These are phyloP conservation scores for Oplegnathus fasciatus DNA, from an alignment of 2,113 vertebrate genomes.

Conservation along the genomic window DNA sequence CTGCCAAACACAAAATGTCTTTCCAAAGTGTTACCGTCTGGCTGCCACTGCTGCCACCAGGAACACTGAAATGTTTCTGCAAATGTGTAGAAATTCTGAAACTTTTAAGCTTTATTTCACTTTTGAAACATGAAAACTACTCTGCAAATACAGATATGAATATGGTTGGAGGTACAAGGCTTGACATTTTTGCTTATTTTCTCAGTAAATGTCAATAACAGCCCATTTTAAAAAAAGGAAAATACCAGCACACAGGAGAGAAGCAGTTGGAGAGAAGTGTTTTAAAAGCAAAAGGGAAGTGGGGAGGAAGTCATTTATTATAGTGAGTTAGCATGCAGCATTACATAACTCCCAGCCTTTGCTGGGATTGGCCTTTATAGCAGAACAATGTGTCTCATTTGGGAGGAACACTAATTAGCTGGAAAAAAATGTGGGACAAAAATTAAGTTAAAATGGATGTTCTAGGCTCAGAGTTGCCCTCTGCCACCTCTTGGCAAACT, in stretches of 20 bases:
- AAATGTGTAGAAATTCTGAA: background rate
- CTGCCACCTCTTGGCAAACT: constrained; percentile 20
- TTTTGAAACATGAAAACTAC: background rate
- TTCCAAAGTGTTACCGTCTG: constrained; percentile 11
- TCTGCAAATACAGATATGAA: constrained; percentile 10
- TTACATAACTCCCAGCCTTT: constrained; percentile 31
- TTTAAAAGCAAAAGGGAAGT: constrained; percentile 25
- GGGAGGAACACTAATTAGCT: constrained; percentile 47
- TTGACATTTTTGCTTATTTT: constrained; percentile 59
- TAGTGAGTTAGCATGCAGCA: background rate
- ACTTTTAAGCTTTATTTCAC: background rate
- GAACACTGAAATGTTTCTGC: constrained; percentile 16
- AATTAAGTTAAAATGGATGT: constrained; percentile 42
- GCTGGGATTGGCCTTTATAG: constrained; percentile 51
- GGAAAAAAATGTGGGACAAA: background rate
- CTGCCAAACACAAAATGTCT: background rate
- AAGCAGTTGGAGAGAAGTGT: constrained; percentile 27
- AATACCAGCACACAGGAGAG: constrained; percentile 70
- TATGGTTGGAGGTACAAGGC: background rate
- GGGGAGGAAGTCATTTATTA: constrained; percentile 26
- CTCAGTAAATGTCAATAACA: constrained; percentile 60
- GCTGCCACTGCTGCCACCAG: background rate
- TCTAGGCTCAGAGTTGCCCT: background rate
- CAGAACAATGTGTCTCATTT: constrained; percentile 57
- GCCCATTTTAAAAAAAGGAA: constrained; percentile 36